Percentiles rank a stretch among this genome's conserved stretches.
These are phyloP conservation scores for Dioctria rufipes DNA, from an alignment of 2,888 invertebrate genomes.

Conservation along the genomic window DNA sequence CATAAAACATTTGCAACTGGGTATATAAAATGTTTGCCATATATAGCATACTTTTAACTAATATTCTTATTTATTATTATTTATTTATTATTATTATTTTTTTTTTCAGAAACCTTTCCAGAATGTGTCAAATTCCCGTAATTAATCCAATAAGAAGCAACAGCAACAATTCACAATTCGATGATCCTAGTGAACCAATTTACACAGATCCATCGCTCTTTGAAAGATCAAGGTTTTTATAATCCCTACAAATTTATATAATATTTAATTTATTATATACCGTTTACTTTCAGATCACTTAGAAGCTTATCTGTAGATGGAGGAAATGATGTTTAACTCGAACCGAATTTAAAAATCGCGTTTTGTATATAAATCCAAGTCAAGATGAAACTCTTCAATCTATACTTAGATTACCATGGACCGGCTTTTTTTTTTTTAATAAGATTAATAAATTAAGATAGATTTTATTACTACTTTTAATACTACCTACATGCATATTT, in stretches of 20 bases:
- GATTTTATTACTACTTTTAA: constrained; percentile 21
- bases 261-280: too few relatives aligned
- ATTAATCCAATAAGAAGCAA: constrained; percentile 73
- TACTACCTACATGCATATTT: too few relatives aligned
- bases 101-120: constrained; percentile 68
- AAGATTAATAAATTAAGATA: constrained; percentile 20
- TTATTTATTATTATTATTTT: constrained; percentile 34
- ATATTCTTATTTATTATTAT: neutral
- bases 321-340: constrained; percentile 62
- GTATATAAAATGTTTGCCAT: constrained; percentile 66
- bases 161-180: constrained; percentile 75
- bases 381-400: neutral
- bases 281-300: constrained; percentile 66
- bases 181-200: constrained; percentile 93
- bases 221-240: constrained; percentile 80
- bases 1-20: constrained; percentile 81
- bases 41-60: constrained; percentile 16
- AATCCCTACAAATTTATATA: neutral
- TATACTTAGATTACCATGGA: neutral
- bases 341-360: neutral
- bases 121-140: constrained; percentile 72
- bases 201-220: constrained; percentile 94
- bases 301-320: constrained; percentile 68
- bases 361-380: constrained; percentile 29
- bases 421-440: constrained; percentile 1